Evolutionary conservation across 2,888 invertebrate genomes (phyloP).

Genomic region (Ophion ellenae): DNA sequence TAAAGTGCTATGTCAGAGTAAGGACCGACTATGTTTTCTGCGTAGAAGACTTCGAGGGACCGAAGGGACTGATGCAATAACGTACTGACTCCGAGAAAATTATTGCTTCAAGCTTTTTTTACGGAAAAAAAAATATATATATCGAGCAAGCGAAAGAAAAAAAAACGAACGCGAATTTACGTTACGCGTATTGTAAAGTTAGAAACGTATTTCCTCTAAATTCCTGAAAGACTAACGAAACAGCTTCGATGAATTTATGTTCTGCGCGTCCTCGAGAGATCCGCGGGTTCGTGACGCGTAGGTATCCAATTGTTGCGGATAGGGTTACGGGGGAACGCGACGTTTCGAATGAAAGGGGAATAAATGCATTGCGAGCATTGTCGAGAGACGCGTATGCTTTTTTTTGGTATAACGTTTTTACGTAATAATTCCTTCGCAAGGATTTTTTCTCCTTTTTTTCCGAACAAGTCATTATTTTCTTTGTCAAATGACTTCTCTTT

Average conservation of each 20-base stretch:
- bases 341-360: not conserved
- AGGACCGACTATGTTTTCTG: constrained; percentile 10
- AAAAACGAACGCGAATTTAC: constrained; percentile 35
- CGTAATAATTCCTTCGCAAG: not conserved
- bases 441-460: too few relatives aligned
- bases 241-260: constrained; percentile 54
- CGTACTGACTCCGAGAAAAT: constrained; percentile 61
- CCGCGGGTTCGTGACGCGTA: constrained; percentile 38
- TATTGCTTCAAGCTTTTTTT: constrained; percentile 59
- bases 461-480: not conserved
- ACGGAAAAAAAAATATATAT: not conserved
- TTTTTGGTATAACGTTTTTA: not conserved
- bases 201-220: constrained; percentile 49
- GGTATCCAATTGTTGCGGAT: constrained; percentile 55
- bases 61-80: constrained; percentile 68
- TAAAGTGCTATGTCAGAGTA: constrained; percentile 11
- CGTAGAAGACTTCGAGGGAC: constrained; percentile 62
- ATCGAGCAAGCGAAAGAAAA: constrained; percentile 6
- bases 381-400: not conserved
- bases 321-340: not conserved
- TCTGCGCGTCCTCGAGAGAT: constrained; percentile 36
- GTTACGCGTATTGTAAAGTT: constrained; percentile 42
- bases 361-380: not conserved
- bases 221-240: constrained; percentile 42
- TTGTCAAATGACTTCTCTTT: not conserved